Evolutionary conservation across 2,113 vertebrate species (phyloP).

Genomic region (Anarhynchus alexandrinus): DNA sequence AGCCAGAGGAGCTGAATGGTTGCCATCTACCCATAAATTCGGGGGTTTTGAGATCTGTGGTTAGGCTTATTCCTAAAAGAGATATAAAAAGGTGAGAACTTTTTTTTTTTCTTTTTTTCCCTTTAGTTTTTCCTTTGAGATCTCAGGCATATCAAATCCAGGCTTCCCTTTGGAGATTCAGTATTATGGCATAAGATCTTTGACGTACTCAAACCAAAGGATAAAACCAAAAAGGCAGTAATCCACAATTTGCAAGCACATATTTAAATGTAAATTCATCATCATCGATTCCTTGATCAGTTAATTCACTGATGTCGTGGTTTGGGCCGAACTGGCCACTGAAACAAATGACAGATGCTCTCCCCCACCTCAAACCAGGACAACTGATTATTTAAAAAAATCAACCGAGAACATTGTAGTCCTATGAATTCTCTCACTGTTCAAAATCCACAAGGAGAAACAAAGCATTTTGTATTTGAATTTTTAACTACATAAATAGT

Average conservation of each 20-base stretch:
- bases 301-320: background rate
- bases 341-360: no score
- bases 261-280: background rate
- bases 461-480: background rate
- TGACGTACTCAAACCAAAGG: background rate
- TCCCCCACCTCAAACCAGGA: no score
- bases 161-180: background rate
- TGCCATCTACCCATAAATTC: background rate
- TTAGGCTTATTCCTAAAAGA: background rate
- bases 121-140: background rate
- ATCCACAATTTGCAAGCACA: background rate
- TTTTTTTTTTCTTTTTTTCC: background rate
- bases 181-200: background rate
- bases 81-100: background rate
- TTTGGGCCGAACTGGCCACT: no score
- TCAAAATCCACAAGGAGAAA: background rate
- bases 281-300: background rate
- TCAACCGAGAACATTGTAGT: background rate
- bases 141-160: background rate
- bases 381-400: background rate
- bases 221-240: background rate
- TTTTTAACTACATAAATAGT: background rate
- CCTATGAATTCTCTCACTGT: background rate
- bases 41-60: background rate
- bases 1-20: background rate